phyloP scores from a whole-genome alignment of 1,140 invertebrate species.

The Steinernema khuongi region DNA sequence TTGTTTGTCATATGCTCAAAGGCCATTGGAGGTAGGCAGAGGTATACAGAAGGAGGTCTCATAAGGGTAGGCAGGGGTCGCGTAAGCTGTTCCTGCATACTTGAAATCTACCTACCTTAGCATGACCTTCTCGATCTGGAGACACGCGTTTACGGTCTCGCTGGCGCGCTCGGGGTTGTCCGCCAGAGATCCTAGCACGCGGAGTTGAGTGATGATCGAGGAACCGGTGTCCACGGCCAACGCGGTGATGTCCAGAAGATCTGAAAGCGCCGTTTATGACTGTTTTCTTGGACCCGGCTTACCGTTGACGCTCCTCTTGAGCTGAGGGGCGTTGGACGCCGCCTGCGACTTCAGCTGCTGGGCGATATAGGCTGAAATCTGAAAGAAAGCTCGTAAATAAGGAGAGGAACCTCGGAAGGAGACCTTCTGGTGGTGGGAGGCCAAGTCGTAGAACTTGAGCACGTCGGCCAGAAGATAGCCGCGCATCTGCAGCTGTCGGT shows the following conservation, averaged over 20 bases:
- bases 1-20: too few species aligned
- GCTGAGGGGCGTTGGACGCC: slow-evolving; percentile 24
- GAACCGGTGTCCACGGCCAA: slow-evolving; percentile 47
- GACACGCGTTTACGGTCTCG: slow-evolving; percentile 46
- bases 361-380: slow-evolving; percentile 15
- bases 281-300: not conserved
- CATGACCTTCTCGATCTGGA: slow-evolving; percentile 52
- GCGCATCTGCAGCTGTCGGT: slow-evolving; percentile 72
- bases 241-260: slow-evolving; percentile 44
- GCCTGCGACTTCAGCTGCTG: slow-evolving; percentile 15
- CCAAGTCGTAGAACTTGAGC: slow-evolving; percentile 59
- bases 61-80: too few species aligned
- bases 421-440: slow-evolving; percentile 32
- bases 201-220: slow-evolving; percentile 50
- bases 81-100: too few species aligned
- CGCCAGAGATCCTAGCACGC: slow-evolving; percentile 45
- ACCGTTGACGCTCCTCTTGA: slow-evolving; percentile 8
- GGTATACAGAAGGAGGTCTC: too few species aligned
- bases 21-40: too few species aligned
- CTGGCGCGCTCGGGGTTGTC: slow-evolving; percentile 49
- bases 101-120: slow-evolving; percentile 38
- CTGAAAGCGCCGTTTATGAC: slow-evolving; percentile 17
- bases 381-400: not conserved
- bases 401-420: not conserved
- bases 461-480: slow-evolving; percentile 71